These are phyloP conservation scores for Sycophila texana DNA, from an alignment of 2,888 invertebrate genomes.

Conservation along the genomic window DNA sequence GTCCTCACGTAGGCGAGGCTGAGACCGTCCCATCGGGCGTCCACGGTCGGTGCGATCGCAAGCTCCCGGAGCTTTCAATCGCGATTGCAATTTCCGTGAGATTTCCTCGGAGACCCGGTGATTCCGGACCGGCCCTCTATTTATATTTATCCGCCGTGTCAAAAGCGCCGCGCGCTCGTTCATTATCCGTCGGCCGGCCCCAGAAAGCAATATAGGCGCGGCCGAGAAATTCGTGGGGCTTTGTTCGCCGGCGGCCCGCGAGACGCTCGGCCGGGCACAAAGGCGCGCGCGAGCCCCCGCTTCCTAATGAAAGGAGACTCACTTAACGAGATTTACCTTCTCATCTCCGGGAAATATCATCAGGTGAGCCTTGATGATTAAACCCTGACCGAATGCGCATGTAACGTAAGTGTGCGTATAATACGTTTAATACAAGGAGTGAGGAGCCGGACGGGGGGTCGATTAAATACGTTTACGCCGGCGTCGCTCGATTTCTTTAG, in stretches of 20 bases:
- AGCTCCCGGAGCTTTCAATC: slow-evolving; percentile 28
- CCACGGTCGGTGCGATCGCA: too few relatives aligned
- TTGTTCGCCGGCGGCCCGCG: slow-evolving; percentile 35
- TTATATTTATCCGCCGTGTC: slow-evolving; percentile 33
- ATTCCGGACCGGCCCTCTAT: background rate
- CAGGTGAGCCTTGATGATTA: too few relatives aligned
- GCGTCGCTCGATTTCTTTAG: background rate
- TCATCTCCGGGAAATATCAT: background rate
- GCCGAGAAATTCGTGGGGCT: background rate
- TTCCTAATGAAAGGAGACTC: slow-evolving; percentile 42
- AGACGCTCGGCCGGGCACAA: background rate
- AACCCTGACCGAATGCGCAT: too few relatives aligned
- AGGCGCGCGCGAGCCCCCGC: background rate
- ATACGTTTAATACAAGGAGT: too few relatives aligned
- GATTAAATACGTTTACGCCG: background rate
- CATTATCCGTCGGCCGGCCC: slow-evolving; percentile 22
- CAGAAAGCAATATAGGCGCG: background rate
- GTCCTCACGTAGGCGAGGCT: too few relatives aligned
- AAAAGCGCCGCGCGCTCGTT: slow-evolving; percentile 6
- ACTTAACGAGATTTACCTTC: slow-evolving; percentile 43
- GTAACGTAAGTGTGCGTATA: too few relatives aligned
- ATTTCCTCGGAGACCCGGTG: slow-evolving; percentile 52
- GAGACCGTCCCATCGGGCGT: too few relatives aligned
- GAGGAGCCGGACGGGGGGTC: too few relatives aligned
- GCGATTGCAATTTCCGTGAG: slow-evolving; percentile 53